Percentiles rank a stretch among this genome's conserved stretches.
These are phyloP conservation scores for Acromyrmex echinatior DNA, from an alignment of 1,140 invertebrate genomes.

Conservation along the genomic window DNA sequence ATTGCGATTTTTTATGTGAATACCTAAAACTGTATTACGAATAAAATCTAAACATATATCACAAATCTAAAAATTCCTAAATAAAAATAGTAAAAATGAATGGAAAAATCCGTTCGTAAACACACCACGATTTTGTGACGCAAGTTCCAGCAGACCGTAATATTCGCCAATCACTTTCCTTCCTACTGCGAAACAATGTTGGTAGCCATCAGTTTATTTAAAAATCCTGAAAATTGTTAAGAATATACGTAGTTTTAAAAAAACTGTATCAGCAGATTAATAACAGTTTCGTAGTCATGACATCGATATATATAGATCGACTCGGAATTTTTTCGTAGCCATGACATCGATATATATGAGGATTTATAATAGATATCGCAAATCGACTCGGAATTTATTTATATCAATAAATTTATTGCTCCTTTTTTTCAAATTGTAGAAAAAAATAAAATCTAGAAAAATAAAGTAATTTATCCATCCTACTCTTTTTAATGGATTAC, in stretches of 20 bases:
- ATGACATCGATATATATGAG: too few relatives aligned
- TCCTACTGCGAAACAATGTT: neutral
- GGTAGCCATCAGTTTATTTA: neutral
- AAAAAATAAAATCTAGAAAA: too few relatives aligned
- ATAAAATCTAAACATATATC: neutral
- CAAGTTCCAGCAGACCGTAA: slow-evolving; percentile 13
- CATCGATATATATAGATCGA: neutral
- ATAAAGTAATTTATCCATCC: too few relatives aligned
- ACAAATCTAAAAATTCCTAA: neutral
- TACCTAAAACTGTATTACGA: neutral
- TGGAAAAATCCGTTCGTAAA: neutral
- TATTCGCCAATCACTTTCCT: slow-evolving; percentile 41
- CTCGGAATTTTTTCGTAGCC: neutral
- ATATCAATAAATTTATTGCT: too few relatives aligned
- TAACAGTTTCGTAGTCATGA: slow-evolving; percentile 24
- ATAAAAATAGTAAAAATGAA: neutral
- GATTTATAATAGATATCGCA: too few relatives aligned
- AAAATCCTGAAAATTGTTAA: neutral
- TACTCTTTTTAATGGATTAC: too few relatives aligned
- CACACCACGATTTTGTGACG: slow-evolving; percentile 8
- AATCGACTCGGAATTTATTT: too few relatives aligned
- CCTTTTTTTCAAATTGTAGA: too few relatives aligned
- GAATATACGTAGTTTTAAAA: neutral
- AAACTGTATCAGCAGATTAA: neutral
- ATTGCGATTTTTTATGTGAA: neutral